Evolutionary conservation across 1,140 invertebrate species (phyloP).

Genomic region (Ceratoteleas bidentatus): DNA sequence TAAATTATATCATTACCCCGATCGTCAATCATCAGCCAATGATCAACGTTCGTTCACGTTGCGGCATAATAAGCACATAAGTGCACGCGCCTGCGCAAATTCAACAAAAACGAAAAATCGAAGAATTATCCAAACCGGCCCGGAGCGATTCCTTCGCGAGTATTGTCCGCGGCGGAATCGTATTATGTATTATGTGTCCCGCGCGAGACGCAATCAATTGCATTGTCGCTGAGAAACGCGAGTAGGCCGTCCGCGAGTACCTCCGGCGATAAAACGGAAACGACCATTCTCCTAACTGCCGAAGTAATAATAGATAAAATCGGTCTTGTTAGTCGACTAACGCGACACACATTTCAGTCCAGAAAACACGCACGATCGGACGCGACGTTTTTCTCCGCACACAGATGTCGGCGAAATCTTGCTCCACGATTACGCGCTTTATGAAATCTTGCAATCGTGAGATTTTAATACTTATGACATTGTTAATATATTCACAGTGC

Average conservation of each 20-base stretch:
- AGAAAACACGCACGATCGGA: not conserved
- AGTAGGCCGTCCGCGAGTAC: conserved; percentile 50
- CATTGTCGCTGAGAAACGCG: conserved; percentile 53
- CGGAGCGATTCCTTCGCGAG: conserved; percentile 27
- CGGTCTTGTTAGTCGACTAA: conserved; percentile 9
- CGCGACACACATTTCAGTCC: conserved; percentile 12
- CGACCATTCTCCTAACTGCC: conserved; percentile 44
- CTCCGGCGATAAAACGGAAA: conserved; percentile 55
- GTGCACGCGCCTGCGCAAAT: conserved; percentile 2
- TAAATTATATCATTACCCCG: conserved; percentile 34
- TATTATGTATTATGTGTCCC: conserved; percentile 39
- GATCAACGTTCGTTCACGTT: conserved; percentile 26
- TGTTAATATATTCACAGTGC: too few relatives aligned
- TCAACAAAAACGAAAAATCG: conserved; percentile 1
- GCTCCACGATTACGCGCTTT: not conserved
- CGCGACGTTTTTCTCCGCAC: not conserved
- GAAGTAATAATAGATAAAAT: conserved; percentile 51
- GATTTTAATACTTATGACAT: too few relatives aligned
- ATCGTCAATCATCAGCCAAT: not conserved
- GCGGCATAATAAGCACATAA: conserved; percentile 17
- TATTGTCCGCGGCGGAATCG: conserved; percentile 41
- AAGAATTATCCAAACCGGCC: conserved; percentile 18
- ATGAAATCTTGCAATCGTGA: not conserved
- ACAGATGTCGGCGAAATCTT: too few relatives aligned
- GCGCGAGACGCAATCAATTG: conserved; percentile 48